Base-by-base conservation (phyloP, 1,140 invertebrate species). In the Atta colombica region DNA sequence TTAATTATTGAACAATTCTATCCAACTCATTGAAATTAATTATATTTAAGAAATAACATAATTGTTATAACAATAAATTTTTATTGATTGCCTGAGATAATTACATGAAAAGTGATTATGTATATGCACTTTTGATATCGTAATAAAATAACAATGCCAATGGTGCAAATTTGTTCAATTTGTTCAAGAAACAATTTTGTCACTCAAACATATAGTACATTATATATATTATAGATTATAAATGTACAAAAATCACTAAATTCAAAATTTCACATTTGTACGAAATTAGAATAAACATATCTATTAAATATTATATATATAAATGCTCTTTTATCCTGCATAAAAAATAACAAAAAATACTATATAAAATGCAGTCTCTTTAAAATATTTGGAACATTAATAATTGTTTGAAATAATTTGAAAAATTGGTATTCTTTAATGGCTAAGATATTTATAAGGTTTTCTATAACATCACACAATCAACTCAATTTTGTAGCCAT, bases 401-500 rank as follows among this genome's bases (percentile, higher is more conserved):
- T 77, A 85, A 31, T 51, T 1, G 1, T 31, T 51, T 51, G 18
- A 14, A 85, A 55, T 0, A 21, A 49, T 45, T 49, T 63, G 12
- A n/a, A 61, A 31, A 66, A 53, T 51, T 31, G 7, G 25, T 12
- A 63, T 49, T 49, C 31, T 31, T 65, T 28, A 63, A 77, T 28
- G 14, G 2, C 21, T n/a, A 31, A 0, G 1, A 49, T n/a, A 49
- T 21, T 65, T 18, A 21, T 35, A 3, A 0, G 39, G n/a, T 71
- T 55, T 87, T 5, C 39, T 21, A 39, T 28, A 58, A 55, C 18
- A 53, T 77, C 18, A 60, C n/a, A 61, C 1, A 72, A 69, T 31
- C 31, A 85, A 63, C 31, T 51, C 72, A 85, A 63, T 61, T 90
- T 39, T 93, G 78, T 45, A 96, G 87, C 96, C 96, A 97, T 25